Conservation (phyloP, 53 echinoderm and acorn worm genomes). For the Patiria pectinifera region DNA sequence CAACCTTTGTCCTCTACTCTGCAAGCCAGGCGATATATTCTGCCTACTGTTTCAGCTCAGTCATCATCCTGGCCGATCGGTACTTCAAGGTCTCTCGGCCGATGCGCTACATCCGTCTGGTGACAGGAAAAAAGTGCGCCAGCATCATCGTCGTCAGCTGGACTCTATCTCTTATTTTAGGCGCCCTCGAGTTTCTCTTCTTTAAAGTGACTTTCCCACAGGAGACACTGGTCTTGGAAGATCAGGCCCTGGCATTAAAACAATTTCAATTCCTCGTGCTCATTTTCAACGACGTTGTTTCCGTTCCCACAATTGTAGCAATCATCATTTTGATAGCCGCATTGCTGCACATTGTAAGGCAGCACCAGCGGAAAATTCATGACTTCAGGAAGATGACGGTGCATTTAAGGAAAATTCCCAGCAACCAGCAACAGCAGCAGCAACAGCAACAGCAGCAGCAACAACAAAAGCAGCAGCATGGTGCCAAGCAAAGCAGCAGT, state of each 20-base stretch:
- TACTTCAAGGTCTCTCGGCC: constrained; percentile 43
- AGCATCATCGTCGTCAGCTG: background rate
- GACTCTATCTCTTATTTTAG: background rate
- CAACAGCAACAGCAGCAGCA: constrained; percentile 1
- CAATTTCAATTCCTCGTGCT: background rate
- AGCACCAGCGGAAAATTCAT: constrained; percentile 36
- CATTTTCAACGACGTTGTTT: background rate
- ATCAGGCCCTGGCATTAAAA: background rate
- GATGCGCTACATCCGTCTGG: constrained; percentile 19
- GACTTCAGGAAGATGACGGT: background rate
- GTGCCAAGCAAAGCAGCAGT: background rate
- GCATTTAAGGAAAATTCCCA: background rate
- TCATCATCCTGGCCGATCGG: constrained; percentile 11
- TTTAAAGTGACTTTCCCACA: background rate
- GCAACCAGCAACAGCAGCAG: constrained; percentile 2
- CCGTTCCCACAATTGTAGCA: background rate
- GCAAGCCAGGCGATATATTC: background rate
- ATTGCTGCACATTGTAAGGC: constrained; percentile 14
- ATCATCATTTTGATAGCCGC: background rate
- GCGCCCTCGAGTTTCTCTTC: background rate
- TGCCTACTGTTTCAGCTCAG: background rate
- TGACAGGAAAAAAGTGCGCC: background rate
- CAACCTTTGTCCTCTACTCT: background rate
- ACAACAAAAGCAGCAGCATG: constrained; percentile 4
- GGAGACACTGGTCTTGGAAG: background rate